Percentiles rank a stretch among this genome's conserved stretches.
Conservation (phyloP, 2,113 vertebrate species). For the Martes martes region DNA sequence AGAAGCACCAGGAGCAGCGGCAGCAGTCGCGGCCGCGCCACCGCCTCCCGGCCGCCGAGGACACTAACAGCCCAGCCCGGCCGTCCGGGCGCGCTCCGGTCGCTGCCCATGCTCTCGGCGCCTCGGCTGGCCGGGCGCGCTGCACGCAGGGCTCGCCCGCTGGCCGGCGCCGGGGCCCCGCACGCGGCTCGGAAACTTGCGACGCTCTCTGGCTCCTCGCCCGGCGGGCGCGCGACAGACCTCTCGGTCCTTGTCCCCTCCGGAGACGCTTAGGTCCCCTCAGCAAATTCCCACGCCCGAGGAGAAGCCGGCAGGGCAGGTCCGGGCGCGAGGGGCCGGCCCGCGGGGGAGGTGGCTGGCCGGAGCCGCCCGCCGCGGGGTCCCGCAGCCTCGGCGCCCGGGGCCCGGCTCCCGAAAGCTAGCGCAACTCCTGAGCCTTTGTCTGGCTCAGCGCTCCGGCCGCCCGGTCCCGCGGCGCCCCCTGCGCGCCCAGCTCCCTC, state of each 20-base stretch:
- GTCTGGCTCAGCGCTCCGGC: conserved; percentile 73
- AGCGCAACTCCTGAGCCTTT: conserved; percentile 70
- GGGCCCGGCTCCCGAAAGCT: conserved; percentile 51
- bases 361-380: neutral
- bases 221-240: neutral
- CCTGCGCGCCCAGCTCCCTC: conserved; percentile 61
- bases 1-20: conserved; percentile 52
- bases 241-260: neutral
- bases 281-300: conserved; percentile 48
- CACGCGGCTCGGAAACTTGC: conserved; percentile 62
- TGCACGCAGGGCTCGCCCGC: neutral
- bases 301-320: conserved; percentile 14
- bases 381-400: conserved; percentile 37
- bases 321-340: neutral
- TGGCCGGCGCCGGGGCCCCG: neutral
- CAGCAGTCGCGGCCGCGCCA: conserved; percentile 11
- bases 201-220: conserved; percentile 45
- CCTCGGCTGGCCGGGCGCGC: neutral
- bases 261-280: conserved; percentile 17
- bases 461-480: conserved; percentile 69
- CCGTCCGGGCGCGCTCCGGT: conserved; percentile 40
- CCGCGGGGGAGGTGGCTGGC: neutral
- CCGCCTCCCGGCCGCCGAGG: conserved; percentile 17
- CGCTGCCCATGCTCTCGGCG: conserved; percentile 61
- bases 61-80: conserved; percentile 3